These are phyloP conservation scores for Acanthopleura granulata DNA, from an alignment of 2,888 invertebrate species.

Conservation along the genomic window DNA sequence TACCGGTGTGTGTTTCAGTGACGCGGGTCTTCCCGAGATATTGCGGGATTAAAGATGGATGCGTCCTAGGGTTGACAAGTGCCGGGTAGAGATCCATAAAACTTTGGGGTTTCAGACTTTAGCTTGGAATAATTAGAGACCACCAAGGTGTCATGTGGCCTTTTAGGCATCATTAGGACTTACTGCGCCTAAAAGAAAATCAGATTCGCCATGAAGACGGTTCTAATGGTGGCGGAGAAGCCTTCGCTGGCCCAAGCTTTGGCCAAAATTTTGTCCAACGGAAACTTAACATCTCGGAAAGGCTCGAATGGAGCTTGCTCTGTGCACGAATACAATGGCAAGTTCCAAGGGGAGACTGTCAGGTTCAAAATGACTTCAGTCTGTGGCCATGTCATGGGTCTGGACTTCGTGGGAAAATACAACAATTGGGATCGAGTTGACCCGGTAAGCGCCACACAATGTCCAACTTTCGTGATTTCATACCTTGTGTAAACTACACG, in stretches of 20 bases:
- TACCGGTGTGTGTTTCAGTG: no score
- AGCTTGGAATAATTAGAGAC: no score
- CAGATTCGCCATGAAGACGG: conserved; percentile 63
- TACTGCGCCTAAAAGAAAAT: no score
- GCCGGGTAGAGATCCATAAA: no score
- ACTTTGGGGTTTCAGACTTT: no score
- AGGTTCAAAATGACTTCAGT: conserved; percentile 94
- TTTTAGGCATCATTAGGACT: no score
- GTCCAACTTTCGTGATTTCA: not conserved
- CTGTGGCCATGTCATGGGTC: conserved; percentile 97
- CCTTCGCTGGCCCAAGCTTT: conserved; percentile 96
- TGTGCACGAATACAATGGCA: conserved; percentile 88
- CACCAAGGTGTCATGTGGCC: no score
- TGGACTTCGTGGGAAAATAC: conserved; percentile 91
- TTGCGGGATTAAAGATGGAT: no score
- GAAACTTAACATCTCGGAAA: conserved; percentile 83
- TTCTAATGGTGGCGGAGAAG: conserved; percentile 98
- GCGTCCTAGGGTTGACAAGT: no score
- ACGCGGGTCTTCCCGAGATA: no score
- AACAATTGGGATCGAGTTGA: conserved; percentile 99
- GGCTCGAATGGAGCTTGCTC: conserved; percentile 92
- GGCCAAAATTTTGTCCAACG: conserved; percentile 92
- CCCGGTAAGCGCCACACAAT: conserved; percentile 76
- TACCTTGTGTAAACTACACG: no score
- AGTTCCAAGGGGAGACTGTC: conserved; percentile 63